A percentile compares a stretch with the other conserved stretches of the same genome.
phyloP scores from a whole-genome alignment of 1,140 invertebrate species.

The Bicyclus anynana region DNA sequence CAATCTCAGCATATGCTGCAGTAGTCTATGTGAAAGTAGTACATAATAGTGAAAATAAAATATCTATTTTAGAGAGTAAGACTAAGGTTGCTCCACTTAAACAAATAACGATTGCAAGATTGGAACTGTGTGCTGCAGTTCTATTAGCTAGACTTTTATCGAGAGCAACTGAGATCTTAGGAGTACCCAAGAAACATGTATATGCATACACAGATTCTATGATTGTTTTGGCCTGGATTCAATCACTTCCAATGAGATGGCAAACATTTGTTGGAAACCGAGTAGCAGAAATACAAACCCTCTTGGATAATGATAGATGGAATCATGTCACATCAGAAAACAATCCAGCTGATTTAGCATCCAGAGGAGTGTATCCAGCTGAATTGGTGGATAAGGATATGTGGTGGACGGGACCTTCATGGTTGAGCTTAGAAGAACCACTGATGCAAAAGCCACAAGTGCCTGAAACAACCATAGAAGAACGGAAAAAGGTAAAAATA shows the following conservation, averaged over 20 bases:
- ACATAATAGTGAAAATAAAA: slow-evolving; percentile 8
- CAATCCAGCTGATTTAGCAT: not conserved
- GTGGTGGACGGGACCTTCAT: slow-evolving; percentile 28
- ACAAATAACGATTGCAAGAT: slow-evolving; percentile 19
- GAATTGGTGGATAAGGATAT: not conserved
- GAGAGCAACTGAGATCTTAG: not conserved
- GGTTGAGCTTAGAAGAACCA: slow-evolving; percentile 15
- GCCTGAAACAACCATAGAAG: slow-evolving; percentile 26
- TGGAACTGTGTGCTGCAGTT: slow-evolving; percentile 7
- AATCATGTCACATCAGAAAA: not conserved
- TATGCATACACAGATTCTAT: not conserved
- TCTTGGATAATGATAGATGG: not conserved
- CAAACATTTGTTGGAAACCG: not conserved
- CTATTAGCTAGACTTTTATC: not conserved
- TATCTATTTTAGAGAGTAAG: too few relatives aligned
- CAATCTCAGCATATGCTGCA: slow-evolving; percentile 21
- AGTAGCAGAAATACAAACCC: not conserved
- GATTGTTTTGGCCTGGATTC: not conserved
- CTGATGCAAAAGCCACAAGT: slow-evolving; percentile 3
- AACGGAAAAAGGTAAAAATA: slow-evolving; percentile 11
- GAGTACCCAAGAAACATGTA: not conserved
- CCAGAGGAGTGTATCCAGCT: not conserved
- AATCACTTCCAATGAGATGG: not conserved
- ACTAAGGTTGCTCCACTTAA: slow-evolving; percentile 28
- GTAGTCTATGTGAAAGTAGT: slow-evolving; percentile 19